Percentiles rank a stretch among this genome's conserved stretches.
phyloP scores from a whole-genome alignment of 2,888 invertebrate species.

The Chirona hameri region DNA sequence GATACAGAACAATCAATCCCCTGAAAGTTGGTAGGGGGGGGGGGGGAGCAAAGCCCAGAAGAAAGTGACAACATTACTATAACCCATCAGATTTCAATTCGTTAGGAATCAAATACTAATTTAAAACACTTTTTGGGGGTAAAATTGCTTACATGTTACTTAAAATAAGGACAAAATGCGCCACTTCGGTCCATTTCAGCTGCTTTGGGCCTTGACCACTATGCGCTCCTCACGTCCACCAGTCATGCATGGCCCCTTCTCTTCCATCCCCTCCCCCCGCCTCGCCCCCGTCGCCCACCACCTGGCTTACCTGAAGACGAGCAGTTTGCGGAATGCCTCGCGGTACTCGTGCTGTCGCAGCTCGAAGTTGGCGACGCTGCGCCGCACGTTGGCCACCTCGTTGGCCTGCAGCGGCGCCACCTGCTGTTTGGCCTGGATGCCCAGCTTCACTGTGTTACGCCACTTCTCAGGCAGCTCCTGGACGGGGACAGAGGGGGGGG shows the following conservation, averaged over 20 bases:
- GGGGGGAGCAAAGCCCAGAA: too few relatives aligned
- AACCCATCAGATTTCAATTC: too few relatives aligned
- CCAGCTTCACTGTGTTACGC: conserved; percentile 90
- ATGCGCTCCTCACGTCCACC: too few relatives aligned
- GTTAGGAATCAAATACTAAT: too few relatives aligned
- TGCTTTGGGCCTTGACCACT: too few relatives aligned
- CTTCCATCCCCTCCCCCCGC: background rate
- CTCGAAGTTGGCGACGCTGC: conserved; percentile 81
- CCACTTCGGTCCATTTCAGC: too few relatives aligned
- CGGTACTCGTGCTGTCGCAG: conserved; percentile 75
- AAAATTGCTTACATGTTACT: too few relatives aligned
- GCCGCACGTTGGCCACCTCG: conserved; percentile 86
- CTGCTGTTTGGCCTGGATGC: conserved; percentile 84
- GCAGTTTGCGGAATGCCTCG: conserved; percentile 69
- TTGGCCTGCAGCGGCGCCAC: conserved; percentile 91
- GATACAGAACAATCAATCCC: too few relatives aligned
- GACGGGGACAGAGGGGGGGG: conserved; percentile 10
- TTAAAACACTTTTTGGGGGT: too few relatives aligned
- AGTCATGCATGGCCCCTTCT: background rate
- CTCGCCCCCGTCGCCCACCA: background rate
- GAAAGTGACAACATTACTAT: too few relatives aligned
- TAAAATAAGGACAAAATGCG: too few relatives aligned
- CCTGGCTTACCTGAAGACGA: conserved; percentile 46
- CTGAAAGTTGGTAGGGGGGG: too few relatives aligned
- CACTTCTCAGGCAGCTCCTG: conserved; percentile 93